Conservation (phyloP, 1,140 invertebrate genomes). For the Drosophila novamexicana region DNA sequence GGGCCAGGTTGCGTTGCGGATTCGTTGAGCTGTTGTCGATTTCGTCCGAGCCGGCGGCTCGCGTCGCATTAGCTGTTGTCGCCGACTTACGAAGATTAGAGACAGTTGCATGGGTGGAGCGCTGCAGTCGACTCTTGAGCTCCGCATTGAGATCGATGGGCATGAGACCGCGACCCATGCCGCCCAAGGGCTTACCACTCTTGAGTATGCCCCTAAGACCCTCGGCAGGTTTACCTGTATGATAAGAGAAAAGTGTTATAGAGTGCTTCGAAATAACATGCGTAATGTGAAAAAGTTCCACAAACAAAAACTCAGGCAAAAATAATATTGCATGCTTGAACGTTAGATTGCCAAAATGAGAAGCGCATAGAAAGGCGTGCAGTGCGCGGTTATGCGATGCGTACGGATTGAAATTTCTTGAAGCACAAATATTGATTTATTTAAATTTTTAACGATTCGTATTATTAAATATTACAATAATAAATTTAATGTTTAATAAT, state of each 20-base stretch:
- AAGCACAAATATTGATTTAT: slow-evolving; percentile 69
- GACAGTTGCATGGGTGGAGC: slow-evolving; percentile 79
- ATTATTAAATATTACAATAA: slow-evolving; percentile 67
- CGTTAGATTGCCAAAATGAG: slow-evolving; percentile 8
- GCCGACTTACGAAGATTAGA: slow-evolving; percentile 80
- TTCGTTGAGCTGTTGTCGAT: slow-evolving; percentile 38
- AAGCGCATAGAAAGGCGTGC: slow-evolving; percentile 20
- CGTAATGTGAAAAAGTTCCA: too few relatives aligned
- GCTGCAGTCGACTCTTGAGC: slow-evolving; percentile 77
- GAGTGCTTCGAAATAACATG: background rate
- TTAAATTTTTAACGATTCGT: slow-evolving; percentile 51
- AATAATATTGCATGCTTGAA: slow-evolving; percentile 17
- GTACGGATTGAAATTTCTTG: slow-evolving; percentile 3
- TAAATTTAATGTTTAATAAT: slow-evolving; percentile 56
- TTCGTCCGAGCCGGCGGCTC: slow-evolving; percentile 35
- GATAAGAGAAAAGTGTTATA: background rate
- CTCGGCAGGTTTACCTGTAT: slow-evolving; percentile 45
- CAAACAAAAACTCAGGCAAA: background rate
- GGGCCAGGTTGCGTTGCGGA: slow-evolving; percentile 68
- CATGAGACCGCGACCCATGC: slow-evolving; percentile 70
- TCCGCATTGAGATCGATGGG: slow-evolving; percentile 81
- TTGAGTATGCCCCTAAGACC: slow-evolving; percentile 85
- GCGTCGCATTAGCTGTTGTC: slow-evolving; percentile 63
- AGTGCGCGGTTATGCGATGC: background rate
- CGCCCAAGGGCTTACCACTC: slow-evolving; percentile 74